phyloP scores from a whole-genome alignment of 2,888 invertebrate species.

The Noctua pronuba region DNA sequence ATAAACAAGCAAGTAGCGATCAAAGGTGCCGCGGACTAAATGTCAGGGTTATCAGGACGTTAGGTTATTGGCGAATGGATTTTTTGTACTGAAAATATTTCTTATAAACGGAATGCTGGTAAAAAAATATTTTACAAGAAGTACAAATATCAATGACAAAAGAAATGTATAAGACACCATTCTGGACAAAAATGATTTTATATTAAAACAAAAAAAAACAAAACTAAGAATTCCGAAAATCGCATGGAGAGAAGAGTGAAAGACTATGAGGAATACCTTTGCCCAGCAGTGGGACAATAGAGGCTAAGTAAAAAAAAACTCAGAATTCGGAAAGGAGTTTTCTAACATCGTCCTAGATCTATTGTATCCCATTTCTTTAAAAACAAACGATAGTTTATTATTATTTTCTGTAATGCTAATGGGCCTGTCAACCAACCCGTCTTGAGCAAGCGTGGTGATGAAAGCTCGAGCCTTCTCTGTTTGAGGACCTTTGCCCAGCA shows the following conservation, averaged over 20 bases:
- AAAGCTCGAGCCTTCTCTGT: too few species aligned
- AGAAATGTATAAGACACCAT: not conserved
- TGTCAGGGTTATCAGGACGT: conserved; percentile 65
- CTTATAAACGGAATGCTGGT: not conserved
- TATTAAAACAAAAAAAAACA: not conserved
- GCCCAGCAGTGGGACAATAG: too few species aligned
- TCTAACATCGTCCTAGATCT: too few species aligned
- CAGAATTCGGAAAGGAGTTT: not conserved
- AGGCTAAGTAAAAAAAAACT: too few species aligned
- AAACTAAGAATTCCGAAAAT: not conserved
- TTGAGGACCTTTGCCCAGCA: too few species aligned
- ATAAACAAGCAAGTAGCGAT: conserved; percentile 71
- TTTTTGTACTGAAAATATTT: conserved; percentile 5
- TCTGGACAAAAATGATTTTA: not conserved
- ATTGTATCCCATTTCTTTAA: too few species aligned
- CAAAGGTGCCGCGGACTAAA: conserved; percentile 73
- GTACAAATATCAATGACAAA: not conserved
- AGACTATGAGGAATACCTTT: too few species aligned
- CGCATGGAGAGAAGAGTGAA: too few species aligned
- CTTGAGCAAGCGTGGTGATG: too few species aligned
- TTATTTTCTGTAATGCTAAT: not conserved
- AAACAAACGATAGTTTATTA: not conserved
- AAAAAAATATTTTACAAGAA: not conserved
- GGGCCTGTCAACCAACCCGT: not conserved
- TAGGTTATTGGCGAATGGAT: conserved; percentile 36